phyloP scores from a whole-genome alignment of 2,797 vertebrate species.

The Aselliscus stoliczkanus region DNA sequence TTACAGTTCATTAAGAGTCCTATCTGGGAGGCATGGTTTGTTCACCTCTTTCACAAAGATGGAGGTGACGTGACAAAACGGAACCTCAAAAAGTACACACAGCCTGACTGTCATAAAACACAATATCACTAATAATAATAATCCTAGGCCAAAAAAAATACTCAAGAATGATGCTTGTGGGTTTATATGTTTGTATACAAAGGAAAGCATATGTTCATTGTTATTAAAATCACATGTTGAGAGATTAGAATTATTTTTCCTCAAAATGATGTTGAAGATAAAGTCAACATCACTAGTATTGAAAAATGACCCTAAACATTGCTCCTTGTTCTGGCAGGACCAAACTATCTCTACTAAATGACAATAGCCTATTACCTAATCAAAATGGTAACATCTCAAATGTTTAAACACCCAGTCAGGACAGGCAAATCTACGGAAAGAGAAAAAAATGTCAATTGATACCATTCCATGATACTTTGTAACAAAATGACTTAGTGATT shows the following conservation, averaged over 20 bases:
- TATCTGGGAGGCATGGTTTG: accelerated
- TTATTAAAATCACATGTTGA: not conserved
- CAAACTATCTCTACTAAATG: not conserved
- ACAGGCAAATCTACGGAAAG: not conserved
- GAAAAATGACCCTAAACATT: not conserved
- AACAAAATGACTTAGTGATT: not conserved
- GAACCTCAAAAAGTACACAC: not conserved
- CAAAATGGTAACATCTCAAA: not conserved
- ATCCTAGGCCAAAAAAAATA: not conserved
- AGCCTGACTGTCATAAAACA: not conserved
- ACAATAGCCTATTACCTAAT: not conserved
- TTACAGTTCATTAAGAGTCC: not conserved
- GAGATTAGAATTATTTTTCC: not conserved
- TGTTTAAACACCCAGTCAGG: not conserved
- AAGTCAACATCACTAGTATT: not conserved
- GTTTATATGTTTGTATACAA: not conserved
- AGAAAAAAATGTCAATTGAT: not conserved
- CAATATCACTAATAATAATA: not conserved
- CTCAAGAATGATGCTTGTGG: not conserved
- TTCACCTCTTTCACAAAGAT: not conserved
- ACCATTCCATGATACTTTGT: not conserved
- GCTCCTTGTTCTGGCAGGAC: not conserved
- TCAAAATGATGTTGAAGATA: not conserved
- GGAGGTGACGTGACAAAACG: not conserved
- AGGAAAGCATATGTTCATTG: not conserved